Evolutionary conservation across 2,888 invertebrate genomes (phyloP).

Genomic region (Latrodectus hesperus): DNA sequence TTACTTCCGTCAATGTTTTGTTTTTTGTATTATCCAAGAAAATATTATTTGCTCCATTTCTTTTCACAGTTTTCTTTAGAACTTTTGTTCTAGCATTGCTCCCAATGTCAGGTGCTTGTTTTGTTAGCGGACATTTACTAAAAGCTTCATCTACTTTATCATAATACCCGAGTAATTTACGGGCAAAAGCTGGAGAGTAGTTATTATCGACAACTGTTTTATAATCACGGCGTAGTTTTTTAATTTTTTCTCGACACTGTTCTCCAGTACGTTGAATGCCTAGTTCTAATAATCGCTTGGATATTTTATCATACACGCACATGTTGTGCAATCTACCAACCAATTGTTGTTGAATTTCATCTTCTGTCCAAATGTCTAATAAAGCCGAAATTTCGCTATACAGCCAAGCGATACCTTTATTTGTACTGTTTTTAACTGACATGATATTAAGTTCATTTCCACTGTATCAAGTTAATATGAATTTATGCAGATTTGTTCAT

Average conservation of each 20-base stretch:
- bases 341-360: slow-evolving; percentile 62
- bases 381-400: slow-evolving; percentile 64
- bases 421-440: slow-evolving; percentile 12
- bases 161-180: slow-evolving; percentile 45
- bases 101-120: slow-evolving; percentile 36
- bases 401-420: slow-evolving; percentile 63
- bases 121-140: slow-evolving; percentile 31
- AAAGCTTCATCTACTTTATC: slow-evolving; percentile 64
- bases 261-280: slow-evolving; percentile 57
- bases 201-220: slow-evolving; percentile 59
- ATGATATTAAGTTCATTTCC: neutral
- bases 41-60: neutral
- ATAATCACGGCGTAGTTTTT: slow-evolving; percentile 61
- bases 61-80: too few species aligned
- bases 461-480: too few species aligned
- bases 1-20: neutral
- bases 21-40: neutral
- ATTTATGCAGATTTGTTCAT: too few species aligned
- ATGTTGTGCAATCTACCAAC: slow-evolving; percentile 62
- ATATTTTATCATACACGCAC: slow-evolving; percentile 67
- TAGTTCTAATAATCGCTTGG: slow-evolving; percentile 25
- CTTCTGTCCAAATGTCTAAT: slow-evolving; percentile 63
- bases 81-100: slow-evolving; percentile 9
- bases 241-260: slow-evolving; percentile 66
- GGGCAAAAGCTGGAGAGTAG: slow-evolving; percentile 59